Conservation (phyloP, 2,888 invertebrate species). For the Tetropium fuscum region DNA sequence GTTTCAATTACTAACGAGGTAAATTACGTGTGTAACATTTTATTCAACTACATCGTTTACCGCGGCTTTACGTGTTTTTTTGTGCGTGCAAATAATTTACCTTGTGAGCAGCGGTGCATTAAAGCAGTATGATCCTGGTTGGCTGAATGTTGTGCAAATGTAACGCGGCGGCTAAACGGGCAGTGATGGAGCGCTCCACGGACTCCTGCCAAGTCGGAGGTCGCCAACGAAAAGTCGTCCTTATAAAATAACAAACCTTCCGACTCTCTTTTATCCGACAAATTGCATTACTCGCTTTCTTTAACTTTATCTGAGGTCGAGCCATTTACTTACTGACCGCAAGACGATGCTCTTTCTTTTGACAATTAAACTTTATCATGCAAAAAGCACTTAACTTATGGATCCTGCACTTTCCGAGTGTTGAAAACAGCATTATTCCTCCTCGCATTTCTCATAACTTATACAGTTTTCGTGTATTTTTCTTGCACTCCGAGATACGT, state of each 20-base stretch:
- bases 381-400: slow-evolving; percentile 35
- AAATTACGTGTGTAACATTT: slow-evolving; percentile 54
- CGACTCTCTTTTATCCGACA: slow-evolving; percentile 30
- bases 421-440: slow-evolving; percentile 26
- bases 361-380: slow-evolving; percentile 41
- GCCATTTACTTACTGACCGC: slow-evolving; percentile 51
- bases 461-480: background rate
- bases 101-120: slow-evolving; percentile 60
- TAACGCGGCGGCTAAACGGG: slow-evolving; percentile 58
- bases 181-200: slow-evolving; percentile 58
- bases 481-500: background rate
- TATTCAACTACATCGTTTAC: slow-evolving; percentile 62
- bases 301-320: slow-evolving; percentile 44
- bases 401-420: slow-evolving; percentile 35
- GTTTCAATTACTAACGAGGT: slow-evolving; percentile 44
- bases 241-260: slow-evolving; percentile 28
- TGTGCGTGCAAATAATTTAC: slow-evolving; percentile 61
- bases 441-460: slow-evolving; percentile 14
- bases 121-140: slow-evolving; percentile 58
- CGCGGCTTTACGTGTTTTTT: slow-evolving; percentile 53
- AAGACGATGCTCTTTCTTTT: slow-evolving; percentile 42
- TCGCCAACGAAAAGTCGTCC: slow-evolving; percentile 19
- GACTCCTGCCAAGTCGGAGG: slow-evolving; percentile 49
- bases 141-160: slow-evolving; percentile 57
- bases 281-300: slow-evolving; percentile 42